These are phyloP conservation scores for Drosophila suzukii DNA, from an alignment of 1,140 invertebrate species.

Conservation along the genomic window DNA sequence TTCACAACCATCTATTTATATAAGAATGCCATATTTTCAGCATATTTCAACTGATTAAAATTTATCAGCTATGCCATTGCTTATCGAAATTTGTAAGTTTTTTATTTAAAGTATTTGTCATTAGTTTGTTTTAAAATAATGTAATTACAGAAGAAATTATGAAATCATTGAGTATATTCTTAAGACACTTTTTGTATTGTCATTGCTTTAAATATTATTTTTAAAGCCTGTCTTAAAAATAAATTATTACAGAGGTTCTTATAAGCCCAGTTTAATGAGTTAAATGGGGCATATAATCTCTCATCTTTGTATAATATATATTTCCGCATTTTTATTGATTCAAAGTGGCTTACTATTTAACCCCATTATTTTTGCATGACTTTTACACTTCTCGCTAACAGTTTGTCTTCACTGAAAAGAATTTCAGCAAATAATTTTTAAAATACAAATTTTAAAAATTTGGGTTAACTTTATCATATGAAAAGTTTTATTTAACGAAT, in stretches of 20 bases:
- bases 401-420: background rate
- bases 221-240: no score
- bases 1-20: background rate
- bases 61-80: background rate
- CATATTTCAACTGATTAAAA: background rate
- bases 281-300: background rate
- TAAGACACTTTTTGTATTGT: no score
- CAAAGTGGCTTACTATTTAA: conserved; percentile 17
- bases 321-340: conserved; percentile 4
- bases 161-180: background rate
- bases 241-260: no score
- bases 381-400: background rate
- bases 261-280: no score
- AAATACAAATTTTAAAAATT: no score
- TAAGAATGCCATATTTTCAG: background rate
- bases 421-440: background rate
- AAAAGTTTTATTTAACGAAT: no score
- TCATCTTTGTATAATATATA: background rate
- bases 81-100: background rate
- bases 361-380: conserved; percentile 6
- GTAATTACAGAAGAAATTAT: no score
- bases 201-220: no score
- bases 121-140: no score
- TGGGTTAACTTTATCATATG: no score
- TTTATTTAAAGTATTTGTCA: background rate